Percentiles rank a stretch among this genome's conserved stretches.
Evolutionary conservation across 2,888 invertebrate species (phyloP).

Genomic region (Chalcosyrphus nemorum): DNA sequence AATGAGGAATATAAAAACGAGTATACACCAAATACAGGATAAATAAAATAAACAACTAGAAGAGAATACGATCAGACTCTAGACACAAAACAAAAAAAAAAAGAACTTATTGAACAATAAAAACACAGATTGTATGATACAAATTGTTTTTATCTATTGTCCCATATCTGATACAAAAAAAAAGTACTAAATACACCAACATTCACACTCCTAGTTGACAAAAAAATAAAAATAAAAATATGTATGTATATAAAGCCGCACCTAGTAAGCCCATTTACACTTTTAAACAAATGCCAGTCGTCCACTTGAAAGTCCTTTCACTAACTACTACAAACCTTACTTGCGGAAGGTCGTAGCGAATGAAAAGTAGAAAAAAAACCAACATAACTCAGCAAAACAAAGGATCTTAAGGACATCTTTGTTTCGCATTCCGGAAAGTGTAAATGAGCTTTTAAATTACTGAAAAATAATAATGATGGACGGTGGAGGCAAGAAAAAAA

Average conservation of each 20-base stretch:
- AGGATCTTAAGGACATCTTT: conserved; percentile 61
- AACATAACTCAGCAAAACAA: conserved; percentile 21
- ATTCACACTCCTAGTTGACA: conserved; percentile 33
- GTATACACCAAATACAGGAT: neutral
- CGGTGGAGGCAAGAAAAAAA: conserved; percentile 49
- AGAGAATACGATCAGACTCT: neutral
- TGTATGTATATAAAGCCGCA: conserved; percentile 7
- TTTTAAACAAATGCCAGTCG: conserved; percentile 48
- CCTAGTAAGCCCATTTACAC: conserved; percentile 61
- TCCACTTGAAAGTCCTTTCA: conserved; percentile 44
- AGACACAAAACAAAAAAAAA: neutral
- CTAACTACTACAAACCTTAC: conserved; percentile 41
- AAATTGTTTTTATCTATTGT: neutral
- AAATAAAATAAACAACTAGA: neutral
- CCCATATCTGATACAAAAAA: neutral
- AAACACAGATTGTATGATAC: conserved; percentile 16
- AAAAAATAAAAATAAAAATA: no score
- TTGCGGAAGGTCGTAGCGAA: conserved; percentile 48
- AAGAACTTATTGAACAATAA: neutral
- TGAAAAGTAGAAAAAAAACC: neutral
- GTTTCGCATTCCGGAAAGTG: conserved; percentile 59
- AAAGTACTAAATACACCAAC: conserved; percentile 59
- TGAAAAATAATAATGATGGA: conserved; percentile 63
- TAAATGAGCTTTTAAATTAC: conserved; percentile 74
- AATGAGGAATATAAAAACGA: neutral